phyloP scores from a whole-genome alignment of 2,113 vertebrate genomes.

The Ibidorhyncha struthersii region DNA sequence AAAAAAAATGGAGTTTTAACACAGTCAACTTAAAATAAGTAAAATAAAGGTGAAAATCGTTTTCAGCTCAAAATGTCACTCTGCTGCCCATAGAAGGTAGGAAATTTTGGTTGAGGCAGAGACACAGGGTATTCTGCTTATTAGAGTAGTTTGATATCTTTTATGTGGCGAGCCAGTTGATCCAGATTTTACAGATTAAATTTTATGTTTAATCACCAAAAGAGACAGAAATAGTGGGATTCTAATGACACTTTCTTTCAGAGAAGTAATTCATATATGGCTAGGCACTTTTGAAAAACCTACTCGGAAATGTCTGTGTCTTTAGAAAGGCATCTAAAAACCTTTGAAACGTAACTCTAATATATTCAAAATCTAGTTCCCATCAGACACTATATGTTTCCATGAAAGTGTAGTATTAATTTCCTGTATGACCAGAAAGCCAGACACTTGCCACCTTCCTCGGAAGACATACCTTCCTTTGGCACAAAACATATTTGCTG shows the following conservation, averaged over 20 bases:
- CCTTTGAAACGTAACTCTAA: neutral
- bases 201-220: neutral
- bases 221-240: neutral
- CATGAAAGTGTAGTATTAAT: neutral
- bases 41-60: neutral
- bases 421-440: neutral
- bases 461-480: neutral
- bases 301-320: neutral
- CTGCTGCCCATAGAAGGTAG: neutral
- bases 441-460: neutral
- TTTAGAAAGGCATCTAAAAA: neutral
- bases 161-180: neutral
- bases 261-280: neutral
- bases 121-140: neutral
- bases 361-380: neutral
- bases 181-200: neutral
- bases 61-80: neutral
- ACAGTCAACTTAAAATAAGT: neutral
- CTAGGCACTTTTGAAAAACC: neutral
- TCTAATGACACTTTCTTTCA: neutral
- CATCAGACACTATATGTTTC: neutral
- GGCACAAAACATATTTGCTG: neutral
- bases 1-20: neutral
- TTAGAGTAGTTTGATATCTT: neutral
- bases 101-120: neutral